Conservation (phyloP, 2,888 invertebrate species). For the Ceraclea dissimilis region DNA sequence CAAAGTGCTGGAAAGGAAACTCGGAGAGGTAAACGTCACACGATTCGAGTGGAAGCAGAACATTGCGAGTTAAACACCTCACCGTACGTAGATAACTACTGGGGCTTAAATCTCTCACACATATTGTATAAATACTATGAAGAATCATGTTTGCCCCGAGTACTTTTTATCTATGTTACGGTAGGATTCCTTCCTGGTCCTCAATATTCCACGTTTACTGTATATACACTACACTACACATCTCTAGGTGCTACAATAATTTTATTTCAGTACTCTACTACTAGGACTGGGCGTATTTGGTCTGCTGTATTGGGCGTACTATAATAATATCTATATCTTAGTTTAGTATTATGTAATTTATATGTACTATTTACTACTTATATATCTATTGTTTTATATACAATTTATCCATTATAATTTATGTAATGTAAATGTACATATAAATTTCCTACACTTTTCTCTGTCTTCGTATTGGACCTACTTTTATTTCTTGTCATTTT, state of each 20-base stretch:
- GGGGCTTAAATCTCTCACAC: not conserved
- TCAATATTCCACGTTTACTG: not conserved
- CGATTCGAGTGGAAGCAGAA: conserved; percentile 8
- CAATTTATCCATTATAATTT: no score
- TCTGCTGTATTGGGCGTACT: no score
- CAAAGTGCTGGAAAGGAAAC: conserved; percentile 79
- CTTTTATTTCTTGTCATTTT: not conserved
- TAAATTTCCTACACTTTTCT: not conserved
- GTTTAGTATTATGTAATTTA: no score
- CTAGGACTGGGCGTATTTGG: not conserved
- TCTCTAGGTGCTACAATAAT: no score
- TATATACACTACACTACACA: not conserved
- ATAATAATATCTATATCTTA: no score
- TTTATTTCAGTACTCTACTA: not conserved
- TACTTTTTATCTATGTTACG: no score
- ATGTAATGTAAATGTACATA: not conserved
- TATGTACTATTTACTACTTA: no score
- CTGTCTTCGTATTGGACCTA: not conserved
- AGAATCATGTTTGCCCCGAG: not conserved
- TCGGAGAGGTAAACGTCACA: conserved; percentile 76
- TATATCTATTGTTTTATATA: no score
- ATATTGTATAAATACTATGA: not conserved
- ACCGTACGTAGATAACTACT: not conserved
- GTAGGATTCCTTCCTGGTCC: not conserved
- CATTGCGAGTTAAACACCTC: conserved; percentile 22